Percentiles rank a stretch among this genome's conserved stretches.
Conservation (phyloP, 2,113 vertebrate species). For the Macquaria australasica region DNA sequence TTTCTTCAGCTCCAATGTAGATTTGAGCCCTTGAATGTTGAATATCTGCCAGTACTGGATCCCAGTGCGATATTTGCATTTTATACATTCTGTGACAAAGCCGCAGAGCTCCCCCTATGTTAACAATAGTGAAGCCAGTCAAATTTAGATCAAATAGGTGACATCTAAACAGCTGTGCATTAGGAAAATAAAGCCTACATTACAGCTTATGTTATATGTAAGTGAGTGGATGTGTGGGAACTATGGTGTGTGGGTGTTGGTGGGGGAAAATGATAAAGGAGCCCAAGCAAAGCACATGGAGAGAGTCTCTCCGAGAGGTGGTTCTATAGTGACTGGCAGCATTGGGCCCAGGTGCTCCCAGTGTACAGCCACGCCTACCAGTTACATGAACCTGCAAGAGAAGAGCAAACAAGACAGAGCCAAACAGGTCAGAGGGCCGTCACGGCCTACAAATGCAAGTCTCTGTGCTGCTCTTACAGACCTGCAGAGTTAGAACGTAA, state of each 20-base stretch:
- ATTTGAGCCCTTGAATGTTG: no score
- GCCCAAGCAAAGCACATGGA: no score
- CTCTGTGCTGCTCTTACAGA: background rate
- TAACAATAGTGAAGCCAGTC: no score
- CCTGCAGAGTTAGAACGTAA: slow-evolving; percentile 8
- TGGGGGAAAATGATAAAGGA: no score
- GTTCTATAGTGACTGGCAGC: background rate
- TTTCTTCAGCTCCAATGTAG: no score
- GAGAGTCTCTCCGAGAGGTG: background rate
- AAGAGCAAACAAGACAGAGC: background rate
- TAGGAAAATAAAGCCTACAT: no score
- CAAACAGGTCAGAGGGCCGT: background rate
- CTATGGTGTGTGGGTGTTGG: background rate
- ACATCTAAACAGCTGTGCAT: no score
- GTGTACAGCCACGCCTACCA: background rate
- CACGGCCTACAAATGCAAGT: background rate
- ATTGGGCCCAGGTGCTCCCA: background rate
- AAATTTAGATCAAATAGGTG: no score
- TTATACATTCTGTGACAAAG: no score
- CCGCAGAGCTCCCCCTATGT: no score
- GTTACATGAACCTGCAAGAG: background rate
- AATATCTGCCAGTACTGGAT: no score
- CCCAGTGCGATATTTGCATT: no score
- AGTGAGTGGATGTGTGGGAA: background rate
- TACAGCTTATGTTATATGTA: background rate